These are phyloP conservation scores for Cepaea hortensis DNA, from an alignment of 2,888 invertebrate genomes.

Conservation along the genomic window DNA sequence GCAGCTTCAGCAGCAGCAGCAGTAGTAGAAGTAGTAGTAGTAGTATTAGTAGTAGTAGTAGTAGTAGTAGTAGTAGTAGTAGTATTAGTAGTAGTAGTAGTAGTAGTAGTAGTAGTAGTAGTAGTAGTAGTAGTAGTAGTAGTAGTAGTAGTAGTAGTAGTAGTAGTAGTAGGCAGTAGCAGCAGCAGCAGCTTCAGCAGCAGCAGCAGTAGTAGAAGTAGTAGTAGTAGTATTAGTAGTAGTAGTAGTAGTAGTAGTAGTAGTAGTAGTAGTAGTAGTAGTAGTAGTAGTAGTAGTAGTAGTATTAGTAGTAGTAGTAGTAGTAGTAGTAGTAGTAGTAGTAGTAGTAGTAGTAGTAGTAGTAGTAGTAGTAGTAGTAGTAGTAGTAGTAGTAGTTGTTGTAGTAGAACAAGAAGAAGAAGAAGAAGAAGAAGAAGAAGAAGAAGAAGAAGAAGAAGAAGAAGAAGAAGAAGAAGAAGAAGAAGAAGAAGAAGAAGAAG, in stretches of 20 bases:
- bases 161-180: background rate
- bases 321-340: background rate
- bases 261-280: no score
- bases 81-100: background rate
- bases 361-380: no score
- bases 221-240: background rate
- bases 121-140: background rate
- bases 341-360: slow-evolving; percentile 6
- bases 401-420: no score
- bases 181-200: background rate
- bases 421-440: background rate
- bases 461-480: background rate
- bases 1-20: no score
- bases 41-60: no score
- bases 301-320: no score
- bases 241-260: no score
- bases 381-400: no score
- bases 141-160: background rate
- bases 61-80: no score
- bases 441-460: background rate
- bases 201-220: background rate
- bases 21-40: no score
- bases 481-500: background rate
- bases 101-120: background rate
- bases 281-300: no score